Evolutionary conservation across 2,113 vertebrate genomes (phyloP).

Genomic region (Scomber japonicus): DNA sequence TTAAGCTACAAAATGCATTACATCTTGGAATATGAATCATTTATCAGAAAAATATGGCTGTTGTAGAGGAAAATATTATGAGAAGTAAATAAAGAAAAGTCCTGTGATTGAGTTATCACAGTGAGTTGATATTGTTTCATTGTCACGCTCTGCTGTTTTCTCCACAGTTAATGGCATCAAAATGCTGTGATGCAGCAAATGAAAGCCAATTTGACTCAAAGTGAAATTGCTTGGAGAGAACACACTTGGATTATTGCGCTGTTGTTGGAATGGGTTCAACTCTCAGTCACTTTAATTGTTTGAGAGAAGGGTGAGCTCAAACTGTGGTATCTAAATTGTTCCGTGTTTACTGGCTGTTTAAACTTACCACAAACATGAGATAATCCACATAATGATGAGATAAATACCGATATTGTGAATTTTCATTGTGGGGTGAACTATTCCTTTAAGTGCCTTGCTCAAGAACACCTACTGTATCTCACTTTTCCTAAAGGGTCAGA

Average conservation of each 20-base stretch:
- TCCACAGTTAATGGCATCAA: no score
- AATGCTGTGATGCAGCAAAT: not conserved
- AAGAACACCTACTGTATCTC: not conserved
- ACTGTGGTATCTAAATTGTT: conserved; percentile 6
- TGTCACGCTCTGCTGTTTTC: no score
- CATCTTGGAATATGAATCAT: no score
- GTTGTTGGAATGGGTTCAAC: conserved; percentile 25
- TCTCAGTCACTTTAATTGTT: conserved; percentile 24
- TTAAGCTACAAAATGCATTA: no score
- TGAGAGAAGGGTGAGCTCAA: not conserved
- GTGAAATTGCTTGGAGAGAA: not conserved
- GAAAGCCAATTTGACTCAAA: not conserved
- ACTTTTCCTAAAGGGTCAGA: not conserved
- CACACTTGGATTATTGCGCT: not conserved
- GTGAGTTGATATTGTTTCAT: no score
- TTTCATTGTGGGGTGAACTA: not conserved
- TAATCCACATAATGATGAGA: not conserved
- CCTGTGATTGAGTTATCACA: no score
- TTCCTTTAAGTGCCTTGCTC: not conserved
- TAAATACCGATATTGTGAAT: not conserved
- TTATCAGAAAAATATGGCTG: no score
- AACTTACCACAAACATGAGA: not conserved
- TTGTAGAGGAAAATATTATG: no score
- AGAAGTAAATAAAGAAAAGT: no score
- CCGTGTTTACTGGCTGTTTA: conserved; percentile 2